Percentiles rank a stretch among this genome's conserved stretches.
Evolutionary conservation across 1,140 invertebrate species (phyloP).

Genomic region (Drosophila simulans): DNA sequence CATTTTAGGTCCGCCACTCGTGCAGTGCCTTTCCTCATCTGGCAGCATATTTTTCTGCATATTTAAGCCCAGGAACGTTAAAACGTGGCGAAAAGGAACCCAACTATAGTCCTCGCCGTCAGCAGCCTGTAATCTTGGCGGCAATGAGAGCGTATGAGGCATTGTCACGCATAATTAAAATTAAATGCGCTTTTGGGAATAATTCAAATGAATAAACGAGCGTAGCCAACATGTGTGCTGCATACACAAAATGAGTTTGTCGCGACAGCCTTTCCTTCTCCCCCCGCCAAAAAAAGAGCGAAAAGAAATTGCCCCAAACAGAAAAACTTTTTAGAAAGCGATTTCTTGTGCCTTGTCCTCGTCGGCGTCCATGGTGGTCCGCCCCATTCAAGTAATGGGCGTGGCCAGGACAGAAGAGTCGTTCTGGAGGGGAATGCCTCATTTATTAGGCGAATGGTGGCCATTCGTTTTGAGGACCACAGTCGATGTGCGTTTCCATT

Average conservation of each 20-base stretch:
- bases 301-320: constrained; percentile 15
- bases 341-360: constrained; percentile 21
- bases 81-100: constrained; percentile 5
- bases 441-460: constrained; percentile 82
- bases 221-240: constrained; percentile 76
- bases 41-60: constrained; percentile 29
- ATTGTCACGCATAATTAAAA: constrained; percentile 84
- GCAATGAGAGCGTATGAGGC: constrained; percentile 70
- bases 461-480: constrained; percentile 73
- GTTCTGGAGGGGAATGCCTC: constrained; percentile 47
- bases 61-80: constrained; percentile 15
- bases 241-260: constrained; percentile 78
- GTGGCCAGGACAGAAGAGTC: constrained; percentile 27
- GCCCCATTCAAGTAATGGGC: constrained; percentile 42
- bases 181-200: constrained; percentile 84
- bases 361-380: constrained; percentile 2
- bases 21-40: constrained; percentile 1
- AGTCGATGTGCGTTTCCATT: constrained; percentile 1
- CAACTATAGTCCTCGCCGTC: constrained; percentile 28
- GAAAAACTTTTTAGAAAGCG: constrained; percentile 32
- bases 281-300: too few species aligned
- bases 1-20: background rate
- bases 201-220: constrained; percentile 84
- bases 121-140: constrained; percentile 48
- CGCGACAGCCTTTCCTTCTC: constrained; percentile 28